These are phyloP conservation scores for Poeciliopsis retropinna DNA, from an alignment of 2,113 vertebrate genomes.

Conservation along the genomic window DNA sequence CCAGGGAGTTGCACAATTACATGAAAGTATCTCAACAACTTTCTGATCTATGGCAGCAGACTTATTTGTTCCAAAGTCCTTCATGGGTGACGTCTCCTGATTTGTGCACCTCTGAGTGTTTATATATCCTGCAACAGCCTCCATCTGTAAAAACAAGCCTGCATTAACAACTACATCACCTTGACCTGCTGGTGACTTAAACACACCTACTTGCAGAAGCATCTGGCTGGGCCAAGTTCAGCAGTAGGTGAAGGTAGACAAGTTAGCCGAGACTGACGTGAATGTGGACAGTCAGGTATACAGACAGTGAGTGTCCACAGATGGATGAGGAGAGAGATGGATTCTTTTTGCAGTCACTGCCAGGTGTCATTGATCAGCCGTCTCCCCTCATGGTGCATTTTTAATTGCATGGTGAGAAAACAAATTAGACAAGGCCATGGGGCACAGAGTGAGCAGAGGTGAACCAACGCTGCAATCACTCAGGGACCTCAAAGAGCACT, in stretches of 20 bases:
- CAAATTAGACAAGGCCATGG: constrained; percentile 58
- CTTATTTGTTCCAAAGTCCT: neutral
- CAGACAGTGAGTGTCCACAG: constrained; percentile 33
- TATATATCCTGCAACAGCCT: neutral
- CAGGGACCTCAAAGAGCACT: constrained; percentile 22
- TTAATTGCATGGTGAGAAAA: constrained; percentile 69
- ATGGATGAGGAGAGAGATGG: constrained; percentile 28
- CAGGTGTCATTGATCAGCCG: constrained; percentile 60
- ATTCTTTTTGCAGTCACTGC: constrained; percentile 28
- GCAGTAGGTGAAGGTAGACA: constrained; percentile 8
- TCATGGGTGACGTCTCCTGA: neutral
- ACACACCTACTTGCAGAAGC: neutral
- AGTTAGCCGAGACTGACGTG: constrained; percentile 5
- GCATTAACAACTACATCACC: neutral
- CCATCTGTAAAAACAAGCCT: neutral
- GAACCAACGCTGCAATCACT: constrained; percentile 29
- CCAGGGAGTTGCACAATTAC: neutral
- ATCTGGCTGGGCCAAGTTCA: constrained; percentile 14
- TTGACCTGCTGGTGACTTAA: constrained; percentile 8
- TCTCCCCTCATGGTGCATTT: constrained; percentile 40
- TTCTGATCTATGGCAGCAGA: neutral
- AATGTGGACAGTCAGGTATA: constrained; percentile 27
- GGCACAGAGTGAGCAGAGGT: constrained; percentile 22
- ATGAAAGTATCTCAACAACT: too few relatives aligned
- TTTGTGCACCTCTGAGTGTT: constrained; percentile 1